A percentile compares a stretch with the other conserved stretches of the same genome.
Evolutionary conservation across 2,888 invertebrate species (phyloP).

Genomic region (Malthinus flaveolus): DNA sequence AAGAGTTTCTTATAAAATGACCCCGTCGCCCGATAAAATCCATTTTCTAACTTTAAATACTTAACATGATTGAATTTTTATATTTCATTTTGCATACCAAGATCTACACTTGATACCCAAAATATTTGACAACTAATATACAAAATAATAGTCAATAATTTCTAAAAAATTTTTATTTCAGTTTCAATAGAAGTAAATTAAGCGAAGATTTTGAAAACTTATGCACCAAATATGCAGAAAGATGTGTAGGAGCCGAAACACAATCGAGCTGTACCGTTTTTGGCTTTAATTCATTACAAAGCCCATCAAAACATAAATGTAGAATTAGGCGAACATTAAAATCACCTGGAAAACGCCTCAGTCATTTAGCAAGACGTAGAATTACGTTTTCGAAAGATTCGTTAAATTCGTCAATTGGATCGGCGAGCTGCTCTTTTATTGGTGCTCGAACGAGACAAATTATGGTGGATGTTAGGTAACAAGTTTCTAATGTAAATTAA

Average conservation of each 20-base stretch:
- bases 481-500: slow-evolving; percentile 37
- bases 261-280: slow-evolving; percentile 68
- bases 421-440: slow-evolving; percentile 45
- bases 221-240: slow-evolving; percentile 66
- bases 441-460: slow-evolving; percentile 59
- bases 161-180: slow-evolving; percentile 47
- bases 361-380: slow-evolving; percentile 74
- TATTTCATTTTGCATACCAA: too few relatives aligned
- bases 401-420: slow-evolving; percentile 4
- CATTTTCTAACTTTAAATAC: too few relatives aligned
- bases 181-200: slow-evolving; percentile 70
- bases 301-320: slow-evolving; percentile 64
- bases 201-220: slow-evolving; percentile 73
- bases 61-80: too few relatives aligned
- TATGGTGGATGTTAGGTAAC: slow-evolving; percentile 68
- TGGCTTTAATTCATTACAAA: slow-evolving; percentile 62
- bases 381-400: slow-evolving; percentile 72
- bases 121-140: too few relatives aligned
- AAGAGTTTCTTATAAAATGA: too few relatives aligned
- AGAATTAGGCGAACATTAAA: slow-evolving; percentile 55
- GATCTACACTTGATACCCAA: too few relatives aligned
- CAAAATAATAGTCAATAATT: too few relatives aligned
- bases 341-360: slow-evolving; percentile 76
- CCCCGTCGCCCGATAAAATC: too few relatives aligned
- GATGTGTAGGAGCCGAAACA: slow-evolving; percentile 77